phyloP scores from a whole-genome alignment of 2,113 vertebrate genomes.

The Cinclus cinclus region DNA sequence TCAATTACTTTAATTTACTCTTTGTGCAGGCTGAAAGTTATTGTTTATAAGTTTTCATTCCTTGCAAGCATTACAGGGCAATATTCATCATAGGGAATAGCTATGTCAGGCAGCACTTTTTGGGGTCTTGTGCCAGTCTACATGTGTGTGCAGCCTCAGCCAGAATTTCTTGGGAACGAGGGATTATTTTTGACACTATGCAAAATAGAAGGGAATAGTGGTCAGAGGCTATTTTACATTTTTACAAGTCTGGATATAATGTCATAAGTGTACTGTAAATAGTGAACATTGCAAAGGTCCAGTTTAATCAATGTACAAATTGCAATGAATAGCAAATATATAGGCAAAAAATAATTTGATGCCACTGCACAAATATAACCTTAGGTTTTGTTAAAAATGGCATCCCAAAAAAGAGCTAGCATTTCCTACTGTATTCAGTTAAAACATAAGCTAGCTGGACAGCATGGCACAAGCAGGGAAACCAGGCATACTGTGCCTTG shows the following conservation, averaged over 20 bases:
- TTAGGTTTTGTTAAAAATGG: not conserved
- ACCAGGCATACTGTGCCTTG: not conserved
- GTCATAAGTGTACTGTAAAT: not conserved
- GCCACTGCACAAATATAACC: not conserved
- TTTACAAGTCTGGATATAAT: not conserved
- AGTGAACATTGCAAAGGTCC: not conserved
- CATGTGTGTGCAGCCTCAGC: not conserved
- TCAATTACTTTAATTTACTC: constrained; percentile 25
- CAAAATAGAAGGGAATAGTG: not conserved
- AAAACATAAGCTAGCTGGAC: not conserved
- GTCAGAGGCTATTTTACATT: not conserved
- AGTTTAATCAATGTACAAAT: not conserved
- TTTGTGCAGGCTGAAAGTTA: not conserved
- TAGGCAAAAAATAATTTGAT: not conserved
- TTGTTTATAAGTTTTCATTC: not conserved
- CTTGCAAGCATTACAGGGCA: not conserved
- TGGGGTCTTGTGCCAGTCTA: not conserved
- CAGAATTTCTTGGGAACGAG: not conserved
- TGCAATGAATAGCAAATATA: not conserved
- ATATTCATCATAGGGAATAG: not conserved
- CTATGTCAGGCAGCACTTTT: not conserved
- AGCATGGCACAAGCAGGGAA: not conserved
- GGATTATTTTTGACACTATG: not conserved
- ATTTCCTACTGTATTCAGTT: not conserved
- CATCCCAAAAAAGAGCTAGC: not conserved